Base-by-base conservation (phyloP, 2,113 vertebrate genomes). In the Trichechus manatus region DNA sequence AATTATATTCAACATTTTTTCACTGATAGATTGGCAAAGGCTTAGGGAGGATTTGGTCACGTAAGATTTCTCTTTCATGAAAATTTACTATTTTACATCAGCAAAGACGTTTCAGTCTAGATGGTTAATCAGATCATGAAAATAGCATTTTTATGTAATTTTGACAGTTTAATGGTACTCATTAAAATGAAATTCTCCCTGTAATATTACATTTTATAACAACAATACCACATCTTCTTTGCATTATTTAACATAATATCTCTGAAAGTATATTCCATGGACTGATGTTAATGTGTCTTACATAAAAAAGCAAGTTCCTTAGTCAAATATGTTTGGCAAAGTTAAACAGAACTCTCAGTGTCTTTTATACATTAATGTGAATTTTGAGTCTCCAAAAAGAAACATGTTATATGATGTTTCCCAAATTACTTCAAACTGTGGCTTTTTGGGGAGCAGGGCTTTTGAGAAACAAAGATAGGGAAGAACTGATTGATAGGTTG, bases 81-180 rank as follows among this genome's bases (percentile, higher is more conserved):
- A 92, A 96, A 70, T 92, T 36, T 89, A 42, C 39, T 93, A 9
- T 56, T 82, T 81, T 85, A 68, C 14, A 70, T 63, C 11, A 75
- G 17, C 56, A 86, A 77, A 53, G 10, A n/a, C 70, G n/a, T 92
- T 83, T 61, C 66, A 81, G 88, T 50, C 5, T 63, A 20, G 25
- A 50, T 78, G 64, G 61, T 82, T 92, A 89, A 92, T 92, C 22
- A 59, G 36, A 87, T 92, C 74, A n/a, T 92, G 85, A 94, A 96
- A 92, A 87, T 78, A 89, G 9, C 36, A 23, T 72, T 72, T 22
- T 59, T 63, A 85, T 83, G 9, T 66, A 96, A 64, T 95, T 95
- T 89, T 89, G 39, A 87, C 59, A 78, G 17, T 42, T 92, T 88
- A 50, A 31, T 86, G 50, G 5, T 78, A 89, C 13, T 95, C 17